Percentiles rank a stretch among this genome's conserved stretches.
Conservation (phyloP, 2,888 invertebrate species). For the Acheta domesticus region DNA sequence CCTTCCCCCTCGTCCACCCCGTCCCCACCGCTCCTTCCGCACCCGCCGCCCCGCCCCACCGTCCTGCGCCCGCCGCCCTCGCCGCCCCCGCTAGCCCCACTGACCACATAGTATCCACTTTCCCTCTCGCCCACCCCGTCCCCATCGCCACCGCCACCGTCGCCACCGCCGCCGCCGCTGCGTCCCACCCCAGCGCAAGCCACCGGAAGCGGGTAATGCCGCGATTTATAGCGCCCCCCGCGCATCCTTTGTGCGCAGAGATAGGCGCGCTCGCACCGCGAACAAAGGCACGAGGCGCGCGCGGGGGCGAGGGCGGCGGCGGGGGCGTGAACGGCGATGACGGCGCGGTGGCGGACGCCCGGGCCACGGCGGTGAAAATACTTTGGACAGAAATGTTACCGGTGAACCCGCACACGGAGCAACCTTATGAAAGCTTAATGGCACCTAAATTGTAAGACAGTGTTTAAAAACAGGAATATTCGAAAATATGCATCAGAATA, state of each 20-base stretch:
- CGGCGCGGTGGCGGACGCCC: not conserved
- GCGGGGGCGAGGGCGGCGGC: too few species aligned
- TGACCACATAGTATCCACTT: too few species aligned
- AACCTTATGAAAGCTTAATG: too few species aligned
- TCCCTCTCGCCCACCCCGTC: not conserved
- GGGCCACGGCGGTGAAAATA: not conserved
- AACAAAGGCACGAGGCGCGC: not conserved
- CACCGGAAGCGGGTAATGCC: not conserved
- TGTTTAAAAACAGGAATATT: too few species aligned
- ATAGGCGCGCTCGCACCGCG: not conserved
- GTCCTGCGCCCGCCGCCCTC: too few species aligned
- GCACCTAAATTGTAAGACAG: too few species aligned
- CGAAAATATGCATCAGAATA: too few species aligned
- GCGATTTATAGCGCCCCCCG: constrained; percentile 3
- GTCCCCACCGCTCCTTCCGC: not conserved
- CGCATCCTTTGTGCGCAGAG: not conserved
- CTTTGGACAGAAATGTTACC: too few species aligned
- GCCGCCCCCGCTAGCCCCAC: too few species aligned
- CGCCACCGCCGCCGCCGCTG: not conserved
- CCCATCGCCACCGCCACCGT: not conserved
- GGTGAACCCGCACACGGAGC: too few species aligned
- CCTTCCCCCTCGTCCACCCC: not conserved
- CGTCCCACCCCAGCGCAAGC: not conserved
- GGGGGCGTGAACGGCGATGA: not conserved
- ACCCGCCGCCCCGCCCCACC: not conserved